Base-by-base conservation (phyloP, 1,140 invertebrate genomes). In the Drosophila nigromelanica region DNA sequence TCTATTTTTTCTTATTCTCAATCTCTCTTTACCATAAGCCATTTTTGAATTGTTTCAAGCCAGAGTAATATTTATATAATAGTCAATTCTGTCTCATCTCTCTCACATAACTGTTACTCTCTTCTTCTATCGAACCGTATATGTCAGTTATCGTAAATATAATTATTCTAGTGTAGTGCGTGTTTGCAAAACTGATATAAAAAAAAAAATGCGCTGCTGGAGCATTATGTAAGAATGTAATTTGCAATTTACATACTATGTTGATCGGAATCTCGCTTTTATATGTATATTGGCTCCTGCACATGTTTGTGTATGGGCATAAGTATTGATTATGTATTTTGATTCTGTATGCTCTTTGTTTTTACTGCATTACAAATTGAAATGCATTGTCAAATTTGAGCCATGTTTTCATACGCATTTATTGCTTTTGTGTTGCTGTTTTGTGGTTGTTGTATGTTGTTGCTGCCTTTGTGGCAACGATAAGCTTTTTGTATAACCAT, bases 401-500 rank as follows among this genome's bases (percentile, higher is more conserved):
- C 50, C 67, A 51, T 62, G 62, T 48, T 52, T 66, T 48, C 21
- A 47, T 37, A 43, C 37, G 54, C 37, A 67, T 67, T 60, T 80
- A 59, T 45, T 52, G 58, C 7, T 47, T 47, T 15, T 76, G 27
- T 76, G 62, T 74, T 70, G 78, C 48, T 70, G 30, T 63, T 73
- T 24, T 24, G 21, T 24, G 21, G 43, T 62, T 47, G 50, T 73
- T 73, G 67, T 40, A 21, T 64, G 56, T 55, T 50, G 47, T 21
- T 69, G 56, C 27, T 66, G 78, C 67, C 75, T 82, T 86, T 86
- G 81, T 70, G 78, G 78, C 82, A 69, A 54, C 67, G 82, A 89
- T 86, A 86, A 86, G 83, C 79, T 86, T 62, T 82, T 78, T 72
- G 80, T 68, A 80, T 73, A 87, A 68, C 70, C 80, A 73, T 78